Base-by-base conservation (phyloP, 2,888 invertebrate species). In the Autographa pulchrina region DNA sequence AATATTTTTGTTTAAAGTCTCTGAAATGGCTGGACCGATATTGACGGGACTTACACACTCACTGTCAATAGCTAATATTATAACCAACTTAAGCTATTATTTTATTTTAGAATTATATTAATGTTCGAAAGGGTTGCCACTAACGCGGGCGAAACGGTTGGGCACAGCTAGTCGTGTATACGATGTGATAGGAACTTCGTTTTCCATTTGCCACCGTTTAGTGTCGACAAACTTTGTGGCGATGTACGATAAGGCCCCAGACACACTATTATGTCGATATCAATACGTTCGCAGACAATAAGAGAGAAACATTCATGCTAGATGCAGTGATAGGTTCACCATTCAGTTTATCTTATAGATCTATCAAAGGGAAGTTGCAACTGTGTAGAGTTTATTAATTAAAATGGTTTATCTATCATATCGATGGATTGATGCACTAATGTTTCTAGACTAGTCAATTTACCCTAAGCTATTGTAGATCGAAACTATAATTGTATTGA, bases 141-240 rank as follows among this genome's bases (percentile, higher is more conserved):
- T 25, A 25, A 25, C 25, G 25, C 25, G 25, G 3, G 25, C 3
- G 25, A 25, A 25, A 25, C 25, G 25, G 25, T 25, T 3, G 25
- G 25, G 25, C 25, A 25, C 25, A 25, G 25, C 25, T 25, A 68
- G 74, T 73, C 73, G 70, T 67, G 58, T 43, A 64, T 58, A 74
- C 65, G 62, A 48, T 65, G 60, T 63, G 62, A 59, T 52, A 62
- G 31, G 59, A 77, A 81, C 77, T 77, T 77, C 6, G 67, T 60
- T 78, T 74, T 69, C 70, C 81, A 79, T 81, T 79, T 78, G 68
- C 74, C 41, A 68, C 68, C 74, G 74, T 78, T 81, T 79, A 81
- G 72, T 68, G 79, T 68, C 69, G 41, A 72, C 81, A 77, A 78
- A 78, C 81, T 78, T 78, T 70, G 81, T 72, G 66, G 59, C 58